Base-by-base conservation (phyloP, 2,797 vertebrate genomes). In the Myoxocephalus aenaeus region DNA sequence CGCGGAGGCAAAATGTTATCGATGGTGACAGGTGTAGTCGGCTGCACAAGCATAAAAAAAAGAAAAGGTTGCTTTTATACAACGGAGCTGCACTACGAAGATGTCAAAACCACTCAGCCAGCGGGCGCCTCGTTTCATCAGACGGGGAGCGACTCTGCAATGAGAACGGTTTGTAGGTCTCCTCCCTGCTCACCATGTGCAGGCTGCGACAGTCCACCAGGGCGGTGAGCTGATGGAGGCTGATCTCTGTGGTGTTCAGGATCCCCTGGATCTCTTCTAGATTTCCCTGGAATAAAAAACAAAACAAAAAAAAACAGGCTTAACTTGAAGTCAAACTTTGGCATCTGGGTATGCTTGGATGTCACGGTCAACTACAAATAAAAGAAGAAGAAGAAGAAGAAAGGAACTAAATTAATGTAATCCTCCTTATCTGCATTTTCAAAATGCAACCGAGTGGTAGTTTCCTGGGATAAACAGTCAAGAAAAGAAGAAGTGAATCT, bases 121-220 rank as follows among this genome's bases (percentile, higher is more conserved):
- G 1, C 11, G 1, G 57, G 64, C 20, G n/a, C n/a, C n/a, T 15
- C 14, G 70, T 51, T 56, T 32, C n/a, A 59, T 15, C 51, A 77
- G 65, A 79, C 36, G 46, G 18, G 4, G 40, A 70, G 75, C 44
- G 40, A 67, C 18, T 17, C 25, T 46, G 46, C 63, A 59, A 65
- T 27, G 20, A 82, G 22, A 17, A 71, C 29, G 0, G 65, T 70
- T 62, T 42, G 17, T 61, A 42, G 70, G 78, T 59, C 50, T 27
- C 57, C 48, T 66, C 59, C 46, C 46, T 29, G 66, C 90, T 96
- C 94, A 99, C 98, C 98, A 99, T 94, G 90, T 99, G 98, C 73
- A 99, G 94, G 90, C 98, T 98, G 66, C 97, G 97, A 59, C 98
- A 99, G 94, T 99, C 98, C 76, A 99, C 98, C 87, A 99, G 92